These are phyloP conservation scores for Rallus limicola DNA, from an alignment of 2,113 vertebrate species.

Conservation along the genomic window DNA sequence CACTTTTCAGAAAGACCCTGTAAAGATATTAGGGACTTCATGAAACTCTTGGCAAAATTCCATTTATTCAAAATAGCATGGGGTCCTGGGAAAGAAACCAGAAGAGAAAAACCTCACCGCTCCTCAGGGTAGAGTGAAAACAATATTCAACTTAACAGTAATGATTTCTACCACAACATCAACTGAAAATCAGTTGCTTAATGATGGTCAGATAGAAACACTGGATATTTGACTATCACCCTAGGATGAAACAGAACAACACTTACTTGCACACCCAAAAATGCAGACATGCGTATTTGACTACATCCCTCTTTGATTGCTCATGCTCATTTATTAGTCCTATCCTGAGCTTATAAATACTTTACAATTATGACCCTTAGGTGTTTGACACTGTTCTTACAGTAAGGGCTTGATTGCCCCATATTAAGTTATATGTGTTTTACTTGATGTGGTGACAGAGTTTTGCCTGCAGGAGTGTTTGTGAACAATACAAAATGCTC, in stretches of 20 bases:
- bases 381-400: not conserved
- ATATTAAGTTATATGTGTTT: accelerated
- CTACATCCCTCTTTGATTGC: not conserved
- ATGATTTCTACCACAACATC: not conserved
- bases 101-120: not conserved
- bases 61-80: not conserved
- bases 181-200: not conserved
- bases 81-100: not conserved
- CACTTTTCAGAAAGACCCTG: not conserved
- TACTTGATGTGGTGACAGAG: not conserved
- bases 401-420: not conserved
- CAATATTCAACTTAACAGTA: not conserved
- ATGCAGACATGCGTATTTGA: not conserved
- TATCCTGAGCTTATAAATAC: not conserved
- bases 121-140: not conserved
- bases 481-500: not conserved
- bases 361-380: not conserved
- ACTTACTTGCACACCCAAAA: accelerated
- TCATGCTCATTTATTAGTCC: not conserved
- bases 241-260: not conserved
- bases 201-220: not conserved
- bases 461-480: not conserved
- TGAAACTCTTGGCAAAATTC: not conserved
- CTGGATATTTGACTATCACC: not conserved
- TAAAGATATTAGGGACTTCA: not conserved